These are phyloP conservation scores for Diarsia dahlii DNA, from an alignment of 2,888 invertebrate species.

Conservation along the genomic window DNA sequence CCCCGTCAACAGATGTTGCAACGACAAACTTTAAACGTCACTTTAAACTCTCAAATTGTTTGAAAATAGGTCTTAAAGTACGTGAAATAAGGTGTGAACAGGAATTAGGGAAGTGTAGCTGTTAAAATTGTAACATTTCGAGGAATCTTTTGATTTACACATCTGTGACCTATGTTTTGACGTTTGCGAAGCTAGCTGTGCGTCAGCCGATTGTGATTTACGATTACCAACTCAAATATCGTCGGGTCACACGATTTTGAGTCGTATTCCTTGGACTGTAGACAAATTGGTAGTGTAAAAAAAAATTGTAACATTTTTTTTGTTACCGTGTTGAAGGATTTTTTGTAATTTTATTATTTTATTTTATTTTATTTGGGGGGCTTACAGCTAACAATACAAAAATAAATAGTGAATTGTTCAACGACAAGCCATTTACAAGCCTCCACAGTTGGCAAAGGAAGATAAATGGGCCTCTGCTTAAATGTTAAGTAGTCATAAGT, in stretches of 20 bases:
- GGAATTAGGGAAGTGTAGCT: not conserved
- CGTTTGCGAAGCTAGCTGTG: conserved; percentile 68
- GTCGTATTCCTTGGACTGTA: conserved; percentile 7
- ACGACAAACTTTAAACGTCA: conserved; percentile 16
- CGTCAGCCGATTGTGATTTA: conserved; percentile 71
- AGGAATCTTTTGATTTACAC: conserved; percentile 71
- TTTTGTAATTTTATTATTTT: too few relatives aligned
- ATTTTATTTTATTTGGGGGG: too few relatives aligned
- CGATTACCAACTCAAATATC: conserved; percentile 35
- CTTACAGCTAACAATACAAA: too few relatives aligned
- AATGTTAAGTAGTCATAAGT: conserved; percentile 58
- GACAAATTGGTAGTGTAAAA: not conserved
- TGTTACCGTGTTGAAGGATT: conserved; percentile 47
- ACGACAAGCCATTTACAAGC: too few relatives aligned
- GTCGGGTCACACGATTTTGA: conserved; percentile 32
- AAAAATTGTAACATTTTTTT: conserved; percentile 23
- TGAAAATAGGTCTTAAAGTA: conserved; percentile 16
- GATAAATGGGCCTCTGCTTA: conserved; percentile 53
- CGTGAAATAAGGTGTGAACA: conserved; percentile 30
- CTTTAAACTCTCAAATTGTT: not conserved
- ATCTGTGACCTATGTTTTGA: conserved; percentile 74
- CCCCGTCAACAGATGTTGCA: conserved; percentile 57
- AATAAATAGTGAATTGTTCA: too few relatives aligned
- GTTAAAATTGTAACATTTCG: conserved; percentile 50
- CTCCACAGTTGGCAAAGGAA: too few relatives aligned